Evolutionary conservation across 1,140 invertebrate species (phyloP), one percentile per base, ranked within the genome.

Genomic region (Papilio aristodemus): DNA sequence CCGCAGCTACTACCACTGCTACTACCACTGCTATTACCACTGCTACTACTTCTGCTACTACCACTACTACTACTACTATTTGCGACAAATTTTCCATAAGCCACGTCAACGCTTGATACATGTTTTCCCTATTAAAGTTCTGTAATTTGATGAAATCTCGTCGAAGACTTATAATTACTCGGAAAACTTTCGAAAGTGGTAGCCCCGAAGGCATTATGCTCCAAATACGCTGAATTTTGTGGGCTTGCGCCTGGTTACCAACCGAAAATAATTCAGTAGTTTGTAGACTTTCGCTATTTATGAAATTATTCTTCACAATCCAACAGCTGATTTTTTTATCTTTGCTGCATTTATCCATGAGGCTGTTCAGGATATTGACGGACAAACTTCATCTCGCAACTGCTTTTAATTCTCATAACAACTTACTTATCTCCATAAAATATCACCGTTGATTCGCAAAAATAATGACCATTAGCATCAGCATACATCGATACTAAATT

Each of bases 101-200:
- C 9, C 46, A 25, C 3, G 22, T 50, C 19, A 50, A 7, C 17
- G 46, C 0, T 46, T 14, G 19, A 22, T 54, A 9, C 13, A 13
- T 32, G 27, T 13, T 36, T 59, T 8, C 4, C 11, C 5, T 36
- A 32, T 36, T 59, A 32, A 59, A 36, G 57, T 32, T 59, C 50
- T 57, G 5, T 32, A 32, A 27, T 32, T 7, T n/a, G 5, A 5
- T 0, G 54, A 14, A 60, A n/a, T 19, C 32, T 22, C 25, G n/a
- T 62, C 39, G 39, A 41, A 59, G 19, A 43, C 67, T 46, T 60
- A 43, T 58, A 69, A 69, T 69, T 69, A 32, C 67, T 68, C 57
- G 4, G 39, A 0, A 59, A 69, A 68, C 13, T 64, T 43, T 6
- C 2, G 39, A 14, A 11, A 17, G 27, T 10, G 14, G 17, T 36